Evolutionary conservation across 2,888 invertebrate genomes (phyloP).

Genomic region (Euplagia quadripunctaria): DNA sequence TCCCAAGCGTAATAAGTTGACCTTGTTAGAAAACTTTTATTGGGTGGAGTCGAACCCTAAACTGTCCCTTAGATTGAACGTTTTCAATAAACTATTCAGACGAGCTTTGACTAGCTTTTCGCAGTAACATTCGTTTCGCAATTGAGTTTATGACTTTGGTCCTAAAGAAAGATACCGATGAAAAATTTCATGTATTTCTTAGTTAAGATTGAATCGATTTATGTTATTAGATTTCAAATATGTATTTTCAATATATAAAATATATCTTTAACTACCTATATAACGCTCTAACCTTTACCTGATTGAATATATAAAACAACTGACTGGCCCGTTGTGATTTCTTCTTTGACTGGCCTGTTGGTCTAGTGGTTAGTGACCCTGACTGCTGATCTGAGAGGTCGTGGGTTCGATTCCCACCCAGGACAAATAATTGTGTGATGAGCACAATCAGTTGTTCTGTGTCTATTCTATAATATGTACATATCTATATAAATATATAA

Average conservation of each 20-base stretch:
- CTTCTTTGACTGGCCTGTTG: no score
- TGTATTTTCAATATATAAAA: neutral
- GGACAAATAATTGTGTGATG: no score
- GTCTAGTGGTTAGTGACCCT: no score
- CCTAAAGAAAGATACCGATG: neutral
- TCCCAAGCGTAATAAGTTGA: constrained; percentile 5
- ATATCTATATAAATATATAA: no score
- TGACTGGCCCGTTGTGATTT: no score
- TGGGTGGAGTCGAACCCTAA: constrained; percentile 11
- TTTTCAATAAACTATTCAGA: constrained; percentile 27
- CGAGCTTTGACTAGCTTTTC: constrained; percentile 12
- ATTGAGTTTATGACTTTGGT: constrained; percentile 20
- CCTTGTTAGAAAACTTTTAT: constrained; percentile 26
- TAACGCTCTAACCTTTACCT: no score
- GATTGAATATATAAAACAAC: no score
- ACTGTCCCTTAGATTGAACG: constrained; percentile 14
- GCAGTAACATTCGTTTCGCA: constrained; percentile 8
- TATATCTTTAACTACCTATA: no score
- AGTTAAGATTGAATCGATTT: neutral
- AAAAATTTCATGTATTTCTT: neutral
- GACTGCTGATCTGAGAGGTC: no score
- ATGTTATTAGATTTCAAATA: neutral
- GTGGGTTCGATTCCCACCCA: no score
- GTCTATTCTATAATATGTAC: no score
- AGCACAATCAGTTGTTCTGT: no score